A percentile compares a stretch with the other conserved stretches of the same genome.
These are phyloP conservation scores for Phyllostomus discolor DNA, from an alignment of 2,113 vertebrate species.

Conservation along the genomic window DNA sequence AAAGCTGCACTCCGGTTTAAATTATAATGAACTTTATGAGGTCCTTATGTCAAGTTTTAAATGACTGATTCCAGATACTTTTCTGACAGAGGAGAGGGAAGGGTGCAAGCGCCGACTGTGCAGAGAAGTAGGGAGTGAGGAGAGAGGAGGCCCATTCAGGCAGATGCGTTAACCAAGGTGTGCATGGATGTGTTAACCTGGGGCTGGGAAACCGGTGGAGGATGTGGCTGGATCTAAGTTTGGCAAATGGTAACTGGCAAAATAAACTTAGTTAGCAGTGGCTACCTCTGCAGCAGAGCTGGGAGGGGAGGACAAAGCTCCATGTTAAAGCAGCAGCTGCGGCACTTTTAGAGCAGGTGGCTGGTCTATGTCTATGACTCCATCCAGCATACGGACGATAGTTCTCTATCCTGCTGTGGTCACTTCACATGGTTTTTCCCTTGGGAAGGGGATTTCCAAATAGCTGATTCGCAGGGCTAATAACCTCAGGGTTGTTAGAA, in stretches of 20 bases:
- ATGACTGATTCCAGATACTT: neutral
- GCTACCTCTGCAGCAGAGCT: neutral
- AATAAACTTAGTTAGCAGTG: neutral
- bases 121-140: neutral
- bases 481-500: neutral
- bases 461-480: neutral
- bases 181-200: accelerated
- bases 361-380: neutral
- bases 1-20: neutral
- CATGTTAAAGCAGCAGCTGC: neutral
- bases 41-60: neutral
- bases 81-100: neutral
- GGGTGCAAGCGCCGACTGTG: accelerated
- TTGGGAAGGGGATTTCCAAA: constrained; percentile 26
- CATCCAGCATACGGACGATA: neutral
- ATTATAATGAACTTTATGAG: neutral
- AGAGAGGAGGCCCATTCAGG: neutral
- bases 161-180: neutral
- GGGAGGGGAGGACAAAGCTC: neutral
- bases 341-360: neutral
- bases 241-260: neutral
- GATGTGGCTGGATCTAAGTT: neutral
- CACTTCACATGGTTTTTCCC: neutral
- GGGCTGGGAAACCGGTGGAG: neutral
- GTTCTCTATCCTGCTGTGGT: neutral